Evolutionary conservation across 2,888 invertebrate species (phyloP).

Genomic region (Alloplasta piceator): DNA sequence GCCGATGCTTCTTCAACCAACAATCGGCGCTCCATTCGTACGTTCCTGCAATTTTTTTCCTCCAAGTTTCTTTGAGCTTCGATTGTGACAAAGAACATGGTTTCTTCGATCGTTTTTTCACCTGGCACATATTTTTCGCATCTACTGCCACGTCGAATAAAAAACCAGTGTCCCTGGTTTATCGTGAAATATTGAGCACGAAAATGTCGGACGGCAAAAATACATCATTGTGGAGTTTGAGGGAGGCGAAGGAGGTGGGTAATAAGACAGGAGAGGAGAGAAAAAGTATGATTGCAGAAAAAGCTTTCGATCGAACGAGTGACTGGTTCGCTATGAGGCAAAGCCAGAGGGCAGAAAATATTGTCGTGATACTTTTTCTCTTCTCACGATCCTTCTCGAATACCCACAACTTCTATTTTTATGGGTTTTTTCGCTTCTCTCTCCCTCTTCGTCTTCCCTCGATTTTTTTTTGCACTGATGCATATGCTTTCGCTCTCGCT

Average conservation of each 20-base stretch:
- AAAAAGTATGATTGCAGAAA: conserved; percentile 32
- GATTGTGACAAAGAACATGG: too few species aligned
- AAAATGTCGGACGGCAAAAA: conserved; percentile 7
- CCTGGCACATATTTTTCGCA: too few species aligned
- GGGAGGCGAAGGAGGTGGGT: conserved; percentile 10
- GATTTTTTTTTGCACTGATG: too few species aligned
- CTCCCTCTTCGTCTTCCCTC: neutral
- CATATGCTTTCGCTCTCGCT: conserved; percentile 40
- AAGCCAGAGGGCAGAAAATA: conserved; percentile 58
- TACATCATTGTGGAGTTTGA: conserved; percentile 50
- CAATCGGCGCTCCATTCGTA: too few species aligned
- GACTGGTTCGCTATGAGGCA: conserved; percentile 47
- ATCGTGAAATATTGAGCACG: too few species aligned
- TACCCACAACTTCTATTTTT: conserved; percentile 18
- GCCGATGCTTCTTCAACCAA: conserved; percentile 17
- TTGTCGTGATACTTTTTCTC: conserved; percentile 50
- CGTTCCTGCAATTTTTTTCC: too few species aligned
- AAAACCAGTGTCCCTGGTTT: too few species aligned
- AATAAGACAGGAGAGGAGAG: conserved; percentile 20
- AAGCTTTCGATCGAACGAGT: conserved; percentile 47
- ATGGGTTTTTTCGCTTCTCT: conserved; percentile 8
- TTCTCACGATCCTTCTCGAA: conserved; percentile 25
- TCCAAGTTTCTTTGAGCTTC: too few species aligned
- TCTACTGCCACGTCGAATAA: too few species aligned
- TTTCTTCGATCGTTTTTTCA: too few species aligned